Conservation (phyloP, 1,140 invertebrate species). For the Pogonomyrmex californicus region DNA sequence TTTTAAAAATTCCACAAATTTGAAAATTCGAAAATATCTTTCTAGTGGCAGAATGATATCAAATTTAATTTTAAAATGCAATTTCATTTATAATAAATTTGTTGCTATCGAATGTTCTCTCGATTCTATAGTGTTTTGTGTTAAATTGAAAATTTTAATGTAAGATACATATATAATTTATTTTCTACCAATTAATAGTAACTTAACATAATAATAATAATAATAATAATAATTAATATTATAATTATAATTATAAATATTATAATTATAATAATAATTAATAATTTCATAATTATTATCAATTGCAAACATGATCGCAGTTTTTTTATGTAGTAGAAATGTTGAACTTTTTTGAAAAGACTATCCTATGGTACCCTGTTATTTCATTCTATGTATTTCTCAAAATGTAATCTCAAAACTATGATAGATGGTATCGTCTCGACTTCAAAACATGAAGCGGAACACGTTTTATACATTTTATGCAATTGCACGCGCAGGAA, state of each 20-base stretch:
- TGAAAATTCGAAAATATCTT: neutral
- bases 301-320: neutral
- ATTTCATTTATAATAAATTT: neutral
- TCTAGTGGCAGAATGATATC: neutral
- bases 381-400: neutral
- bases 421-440: neutral
- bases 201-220: neutral
- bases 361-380: neutral
- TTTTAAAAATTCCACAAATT: neutral
- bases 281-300: neutral
- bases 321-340: neutral
- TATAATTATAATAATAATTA: neutral
- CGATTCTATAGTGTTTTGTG: neutral
- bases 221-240: neutral
- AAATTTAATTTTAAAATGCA: slow-evolving; percentile 4
- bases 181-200: neutral
- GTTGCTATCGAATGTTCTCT: neutral
- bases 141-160: neutral
- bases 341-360: neutral
- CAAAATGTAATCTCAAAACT: neutral
- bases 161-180: neutral
- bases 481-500: neutral
- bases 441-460: neutral
- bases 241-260: slow-evolving; percentile 3
- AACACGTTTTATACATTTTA: neutral